Evolutionary conservation across 2,797 vertebrate genomes (phyloP), one percentile per base, ranked within the genome.

Genomic region (Periparus ater): DNA sequence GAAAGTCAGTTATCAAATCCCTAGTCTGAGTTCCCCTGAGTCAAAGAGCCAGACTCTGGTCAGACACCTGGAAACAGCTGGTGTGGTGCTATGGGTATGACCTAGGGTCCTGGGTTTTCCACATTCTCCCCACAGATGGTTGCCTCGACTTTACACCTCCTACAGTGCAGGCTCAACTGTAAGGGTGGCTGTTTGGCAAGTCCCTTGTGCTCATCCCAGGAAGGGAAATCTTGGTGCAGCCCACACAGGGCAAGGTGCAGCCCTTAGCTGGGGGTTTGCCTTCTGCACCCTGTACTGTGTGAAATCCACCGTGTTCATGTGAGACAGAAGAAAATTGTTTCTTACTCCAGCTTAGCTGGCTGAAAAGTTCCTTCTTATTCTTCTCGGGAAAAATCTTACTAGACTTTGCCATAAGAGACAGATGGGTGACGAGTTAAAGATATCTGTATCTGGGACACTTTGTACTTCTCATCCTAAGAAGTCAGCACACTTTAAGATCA

Each of bases 401-500:
- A 67, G 44, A 17, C 23, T 85, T 72, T 60, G 8, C 13, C 30
- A 70, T 23, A 61, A 61, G n/a, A 82, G 11, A 9, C 34, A 73
- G 51, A 44, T 21, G 71, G 60, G n/a, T 23, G 19, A 54, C 57
- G 26, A 78, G 23, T 85, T 92, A 90, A 80, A 88, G n/a, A 32
- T 44, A 50, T 9, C 34, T 84, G 23, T 87, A 70, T 79, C 44
- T 66, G 25, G 48, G 42, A 44, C 51, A 63, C 11, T 89, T 75
- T 53, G 40, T 80, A 47, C 40, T 74, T 92, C 34, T 82, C 47
- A 30, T 74, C 47, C 42, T 72, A 62, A 73, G 34, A 91, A 72
- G 26, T 54, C 65, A 85, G 38, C 9, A 29, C 57, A 45, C 51
- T 93, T 93, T 63, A 86, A 92, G 77, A 65, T 83, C 57, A 70